phyloP scores from a whole-genome alignment of 2,797 vertebrate genomes.

The Vespertilio murinus region DNA sequence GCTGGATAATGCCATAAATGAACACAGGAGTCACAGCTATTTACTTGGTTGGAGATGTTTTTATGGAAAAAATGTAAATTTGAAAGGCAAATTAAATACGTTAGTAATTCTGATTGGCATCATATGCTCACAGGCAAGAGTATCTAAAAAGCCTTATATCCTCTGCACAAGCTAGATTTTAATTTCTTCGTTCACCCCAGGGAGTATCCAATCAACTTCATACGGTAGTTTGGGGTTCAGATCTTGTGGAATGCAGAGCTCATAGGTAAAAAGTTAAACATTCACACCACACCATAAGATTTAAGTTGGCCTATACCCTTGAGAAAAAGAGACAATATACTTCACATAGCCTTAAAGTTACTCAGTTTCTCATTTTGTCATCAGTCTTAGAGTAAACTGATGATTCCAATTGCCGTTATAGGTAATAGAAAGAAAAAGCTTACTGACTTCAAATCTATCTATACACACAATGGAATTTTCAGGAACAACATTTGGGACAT shows the following conservation, averaged over 20 bases:
- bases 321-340: neutral
- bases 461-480: neutral
- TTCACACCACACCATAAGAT: neutral
- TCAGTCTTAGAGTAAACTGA: neutral
- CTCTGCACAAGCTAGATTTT: neutral
- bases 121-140: constrained; percentile 16
- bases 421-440: neutral
- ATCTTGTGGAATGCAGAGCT: neutral
- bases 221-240: neutral
- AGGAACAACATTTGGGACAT: neutral
- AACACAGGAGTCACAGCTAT: constrained; percentile 24
- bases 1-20: neutral
- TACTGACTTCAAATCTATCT: neutral
- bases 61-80: constrained; percentile 54
- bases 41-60: constrained; percentile 58
- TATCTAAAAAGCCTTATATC: neutral
- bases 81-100: constrained; percentile 65
- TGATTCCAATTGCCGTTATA: neutral
- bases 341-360: neutral
- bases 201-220: neutral
- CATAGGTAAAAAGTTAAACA: neutral
- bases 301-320: neutral
- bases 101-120: constrained; percentile 56
- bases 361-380: neutral
- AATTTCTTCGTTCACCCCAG: neutral